Base-by-base conservation (phyloP, 2,113 vertebrate species). In the Alaudala cheleensis region DNA sequence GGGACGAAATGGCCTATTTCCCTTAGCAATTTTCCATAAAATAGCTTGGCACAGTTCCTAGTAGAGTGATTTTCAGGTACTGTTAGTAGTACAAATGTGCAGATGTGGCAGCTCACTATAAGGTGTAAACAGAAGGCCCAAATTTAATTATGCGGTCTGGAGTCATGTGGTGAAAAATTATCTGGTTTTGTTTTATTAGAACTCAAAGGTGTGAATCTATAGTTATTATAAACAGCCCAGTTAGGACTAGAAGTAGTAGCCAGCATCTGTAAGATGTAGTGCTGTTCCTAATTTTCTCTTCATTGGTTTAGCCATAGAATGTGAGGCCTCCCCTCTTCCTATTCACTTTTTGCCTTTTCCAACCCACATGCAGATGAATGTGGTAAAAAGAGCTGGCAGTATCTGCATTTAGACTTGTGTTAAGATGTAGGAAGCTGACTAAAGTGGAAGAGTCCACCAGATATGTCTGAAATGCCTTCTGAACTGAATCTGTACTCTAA, bases 21-120 rank as follows among this genome's bases (percentile, higher is more conserved):
- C 47, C 26, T 71, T 37, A 77, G 17, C 37, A 49, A 14, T 77
- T 93, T 88, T 80, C 47, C 24, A 72, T 42, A 92, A 90, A 85
- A 82, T 33, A 64, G 5, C 14, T 86, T 77, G 57, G n/a, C 40
- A 78, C 17, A 11, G 14, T 22, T 88, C 50, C 76, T 80, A 49
- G 22, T 9, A 76, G 29, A 49, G 17, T 53, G 11, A 8, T 13
- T 90, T 88, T 79, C 40, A 82, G 29, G 9, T 95, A n/a, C 37
- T 53, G 8, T 56, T 92, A 82, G 22, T 49, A 60, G 5, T 15
- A 64, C 4, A 33, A 69, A 82, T 0, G 1, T 53, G 37, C 40
- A 71, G 28, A 66, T 70, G 23, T 16, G 16, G 12, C 44, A 90
- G 40, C n/a, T 67, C 53, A 10, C 14, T 79, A 3, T 17, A 64